A percentile compares a stretch with the other conserved stretches of the same genome.
Evolutionary conservation across 2,888 invertebrate species (phyloP).

Genomic region (Chloroclysta siterata): DNA sequence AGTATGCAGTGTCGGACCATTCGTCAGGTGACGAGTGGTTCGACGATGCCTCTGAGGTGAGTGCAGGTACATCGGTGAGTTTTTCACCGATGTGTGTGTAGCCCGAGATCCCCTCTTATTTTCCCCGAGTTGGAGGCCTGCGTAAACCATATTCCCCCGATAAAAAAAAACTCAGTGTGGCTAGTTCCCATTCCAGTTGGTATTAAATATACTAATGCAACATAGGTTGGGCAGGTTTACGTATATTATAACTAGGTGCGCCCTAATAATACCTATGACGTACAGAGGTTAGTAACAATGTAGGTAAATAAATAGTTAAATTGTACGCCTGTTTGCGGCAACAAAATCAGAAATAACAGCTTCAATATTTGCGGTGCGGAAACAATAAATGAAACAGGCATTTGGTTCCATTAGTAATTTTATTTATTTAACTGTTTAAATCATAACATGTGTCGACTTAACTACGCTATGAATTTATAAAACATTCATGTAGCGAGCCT

Average conservation of each 20-base stretch:
- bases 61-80: too few species aligned
- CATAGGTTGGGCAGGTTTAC: background rate
- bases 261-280: background rate
- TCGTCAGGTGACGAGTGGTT: too few species aligned
- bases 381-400: slow-evolving; percentile 22
- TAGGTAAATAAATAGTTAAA: background rate
- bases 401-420: slow-evolving; percentile 17
- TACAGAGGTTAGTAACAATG: slow-evolving; percentile 1
- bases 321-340: slow-evolving; percentile 4
- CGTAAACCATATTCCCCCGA: too few species aligned
- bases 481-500: background rate
- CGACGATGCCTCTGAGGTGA: too few species aligned
- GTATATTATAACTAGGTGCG: background rate
- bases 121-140: too few species aligned
- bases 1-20: too few species aligned
- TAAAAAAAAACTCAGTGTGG: too few species aligned
- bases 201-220: background rate
- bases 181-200: background rate
- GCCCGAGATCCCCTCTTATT: too few species aligned
- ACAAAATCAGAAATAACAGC: slow-evolving; percentile 16
- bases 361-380: slow-evolving; percentile 23
- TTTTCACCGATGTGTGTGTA: too few species aligned
- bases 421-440: slow-evolving; percentile 19
- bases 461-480: slow-evolving; percentile 6
- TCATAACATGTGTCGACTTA: slow-evolving; percentile 12